Evolutionary conservation across 2,888 invertebrate species (phyloP), one percentile per base, ranked within the genome.

Genomic region (Xestoiulus laeticollis): DNA sequence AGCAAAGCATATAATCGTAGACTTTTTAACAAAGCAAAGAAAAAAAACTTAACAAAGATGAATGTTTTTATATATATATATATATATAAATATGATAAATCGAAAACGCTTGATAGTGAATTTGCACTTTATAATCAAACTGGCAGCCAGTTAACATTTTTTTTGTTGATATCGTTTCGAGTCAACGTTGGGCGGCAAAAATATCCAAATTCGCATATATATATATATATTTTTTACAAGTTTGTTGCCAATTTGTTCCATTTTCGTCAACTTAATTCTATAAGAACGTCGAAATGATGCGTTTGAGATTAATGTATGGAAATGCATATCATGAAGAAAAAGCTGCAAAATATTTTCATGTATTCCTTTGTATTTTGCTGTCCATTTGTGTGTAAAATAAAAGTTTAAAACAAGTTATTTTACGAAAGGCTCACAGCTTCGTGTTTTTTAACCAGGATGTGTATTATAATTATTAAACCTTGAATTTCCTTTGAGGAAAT

Each of bases 331-430:
- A 78, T 26, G 78, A 16, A 30, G 30, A 30, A 78, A 78, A 68
- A n/a, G 68, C 68, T 68, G 68, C 68, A 26, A 68, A 68, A 16
- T 78, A 78, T 78, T 78, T 85, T 48, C 43, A 85, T n/a, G 85
- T 85, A 85, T 48, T 85, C 85, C 38, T 43, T 85, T 44, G 43
- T 48, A 85, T 26, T 85, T 85, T 38, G 85, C 43, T 85, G 85
- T 85, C 43, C 1, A 85, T 85, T 85, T 85, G 22, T 85, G 85
- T 85, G 85, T 48, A 38, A 43, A 85, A 85, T 85, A 44, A 85
- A 85, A 85, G 43, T 38, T 85, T 78, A 78, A 78, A 26, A 26
- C 26, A 68, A 14, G 78, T 78, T 32, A 78, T 78, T 78, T 2
- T 78, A 26, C 30, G 26, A n/a, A 59, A 78, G 12, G 78, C 26